Conservation (phyloP, 2,113 vertebrate genomes). For the Scomber japonicus region DNA sequence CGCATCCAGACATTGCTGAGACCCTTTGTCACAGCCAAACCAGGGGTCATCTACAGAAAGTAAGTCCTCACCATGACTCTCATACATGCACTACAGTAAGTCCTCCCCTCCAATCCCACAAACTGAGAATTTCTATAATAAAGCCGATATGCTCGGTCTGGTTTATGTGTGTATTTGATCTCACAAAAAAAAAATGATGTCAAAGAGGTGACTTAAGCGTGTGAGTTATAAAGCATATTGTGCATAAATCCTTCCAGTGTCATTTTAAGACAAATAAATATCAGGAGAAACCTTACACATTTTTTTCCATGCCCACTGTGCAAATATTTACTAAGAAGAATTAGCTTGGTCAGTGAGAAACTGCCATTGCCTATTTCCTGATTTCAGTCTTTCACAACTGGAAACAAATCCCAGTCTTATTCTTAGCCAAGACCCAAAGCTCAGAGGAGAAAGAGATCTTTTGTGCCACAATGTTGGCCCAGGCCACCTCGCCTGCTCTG, state of each 20-base stretch:
- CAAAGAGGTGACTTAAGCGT: not conserved
- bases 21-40: constrained; percentile 95
- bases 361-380: constrained; percentile 19
- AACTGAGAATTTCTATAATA: not conserved
- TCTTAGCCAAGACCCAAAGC: constrained; percentile 51
- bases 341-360: constrained; percentile 11
- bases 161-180: not conserved
- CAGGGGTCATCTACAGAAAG: constrained; percentile 94
- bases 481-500: constrained; percentile 14
- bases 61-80: constrained; percentile 78
- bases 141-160: not conserved
- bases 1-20: constrained; percentile 94
- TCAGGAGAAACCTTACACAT: not conserved
- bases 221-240: not conserved
- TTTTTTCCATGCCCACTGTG: constrained; percentile 3
- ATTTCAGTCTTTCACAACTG: constrained; percentile 54
- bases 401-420: constrained; percentile 57
- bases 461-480: constrained; percentile 54
- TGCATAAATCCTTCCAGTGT: too few species aligned
- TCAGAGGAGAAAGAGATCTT: constrained; percentile 64
- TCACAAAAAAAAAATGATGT: not conserved
- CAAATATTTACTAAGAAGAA: constrained; percentile 7
- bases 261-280: not conserved
- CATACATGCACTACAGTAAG: not conserved
- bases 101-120: too few species aligned